Evolutionary conservation across 1,140 invertebrate species (phyloP).

Genomic region (Pectinophora gossypiella): DNA sequence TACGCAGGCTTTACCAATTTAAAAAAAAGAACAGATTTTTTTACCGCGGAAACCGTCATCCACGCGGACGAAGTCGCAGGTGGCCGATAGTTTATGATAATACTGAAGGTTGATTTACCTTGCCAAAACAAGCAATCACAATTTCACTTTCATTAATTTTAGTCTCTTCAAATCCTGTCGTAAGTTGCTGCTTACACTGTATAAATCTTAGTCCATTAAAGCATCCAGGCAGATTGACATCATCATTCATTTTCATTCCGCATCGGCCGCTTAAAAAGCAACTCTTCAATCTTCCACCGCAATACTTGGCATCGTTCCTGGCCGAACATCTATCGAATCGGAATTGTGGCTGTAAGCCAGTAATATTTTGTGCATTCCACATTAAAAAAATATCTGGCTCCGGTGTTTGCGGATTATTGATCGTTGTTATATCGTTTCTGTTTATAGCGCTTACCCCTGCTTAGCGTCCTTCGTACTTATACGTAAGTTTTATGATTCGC

Average conservation of each 20-base stretch:
- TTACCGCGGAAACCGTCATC: too few species aligned
- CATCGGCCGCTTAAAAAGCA: constrained; percentile 38
- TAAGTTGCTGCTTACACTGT: too few species aligned
- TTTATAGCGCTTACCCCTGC: not conserved
- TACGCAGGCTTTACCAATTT: too few species aligned
- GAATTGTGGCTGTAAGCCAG: constrained; percentile 29
- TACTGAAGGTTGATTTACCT: too few species aligned
- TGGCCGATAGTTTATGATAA: too few species aligned
- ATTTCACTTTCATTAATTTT: too few species aligned
- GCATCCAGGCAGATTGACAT: constrained; percentile 8
- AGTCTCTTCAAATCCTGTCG: too few species aligned
- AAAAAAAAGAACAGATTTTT: too few species aligned
- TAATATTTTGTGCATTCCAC: constrained; percentile 23
- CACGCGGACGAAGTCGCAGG: too few species aligned
- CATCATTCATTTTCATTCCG: constrained; percentile 26
- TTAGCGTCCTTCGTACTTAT: not conserved
- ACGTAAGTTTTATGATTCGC: too few species aligned
- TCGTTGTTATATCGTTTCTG: not conserved
- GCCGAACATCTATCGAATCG: constrained; percentile 23
- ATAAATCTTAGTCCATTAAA: too few species aligned
- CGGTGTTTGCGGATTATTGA: not conserved
- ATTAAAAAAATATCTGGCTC: constrained; percentile 24
- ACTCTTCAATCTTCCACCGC: constrained; percentile 41
- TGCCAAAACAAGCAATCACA: too few species aligned
- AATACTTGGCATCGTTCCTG: constrained; percentile 49